phyloP scores from a whole-genome alignment of 2,113 vertebrate species.

The Tiliqua scincoides region DNA sequence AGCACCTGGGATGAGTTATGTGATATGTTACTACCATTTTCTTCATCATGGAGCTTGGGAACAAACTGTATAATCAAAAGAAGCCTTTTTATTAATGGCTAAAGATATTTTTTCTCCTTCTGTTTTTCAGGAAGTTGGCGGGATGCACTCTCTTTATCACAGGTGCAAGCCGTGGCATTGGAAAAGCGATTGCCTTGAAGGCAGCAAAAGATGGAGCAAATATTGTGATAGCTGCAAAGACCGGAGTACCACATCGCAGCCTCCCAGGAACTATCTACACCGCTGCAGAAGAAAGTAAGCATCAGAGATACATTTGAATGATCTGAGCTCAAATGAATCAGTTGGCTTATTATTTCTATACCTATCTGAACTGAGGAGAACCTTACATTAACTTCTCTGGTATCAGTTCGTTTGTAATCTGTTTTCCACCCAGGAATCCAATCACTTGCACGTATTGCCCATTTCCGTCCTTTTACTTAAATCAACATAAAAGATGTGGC shows the following conservation, averaged over 20 bases:
- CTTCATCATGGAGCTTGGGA: neutral
- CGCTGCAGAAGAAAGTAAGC: constrained; percentile 91
- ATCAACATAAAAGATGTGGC: neutral
- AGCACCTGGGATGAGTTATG: neutral
- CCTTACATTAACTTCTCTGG: fast-evolving
- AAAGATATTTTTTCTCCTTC: neutral
- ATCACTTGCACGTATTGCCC: neutral
- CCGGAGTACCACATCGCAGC: constrained; percentile 85
- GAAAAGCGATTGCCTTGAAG: constrained; percentile 96
- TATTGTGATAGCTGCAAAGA: constrained; percentile 94
- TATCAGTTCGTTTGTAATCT: neutral
- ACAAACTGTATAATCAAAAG: neutral
- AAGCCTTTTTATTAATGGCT: neutral
- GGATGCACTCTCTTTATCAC: constrained; percentile 95
- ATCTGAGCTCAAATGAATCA: neutral
- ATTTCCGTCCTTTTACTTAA: neutral
- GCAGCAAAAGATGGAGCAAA: constrained; percentile 95
- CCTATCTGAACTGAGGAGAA: neutral
- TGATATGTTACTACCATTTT: neutral
- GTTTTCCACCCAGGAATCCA: neutral
- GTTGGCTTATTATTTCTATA: neutral
- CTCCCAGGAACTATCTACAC: constrained; percentile 94
- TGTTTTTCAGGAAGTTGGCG: constrained; percentile 84
- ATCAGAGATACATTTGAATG: neutral
- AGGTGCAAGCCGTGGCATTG: constrained; percentile 94